These are phyloP conservation scores for Ornithoptera alexandrae DNA, from an alignment of 2,888 invertebrate genomes.

Conservation along the genomic window DNA sequence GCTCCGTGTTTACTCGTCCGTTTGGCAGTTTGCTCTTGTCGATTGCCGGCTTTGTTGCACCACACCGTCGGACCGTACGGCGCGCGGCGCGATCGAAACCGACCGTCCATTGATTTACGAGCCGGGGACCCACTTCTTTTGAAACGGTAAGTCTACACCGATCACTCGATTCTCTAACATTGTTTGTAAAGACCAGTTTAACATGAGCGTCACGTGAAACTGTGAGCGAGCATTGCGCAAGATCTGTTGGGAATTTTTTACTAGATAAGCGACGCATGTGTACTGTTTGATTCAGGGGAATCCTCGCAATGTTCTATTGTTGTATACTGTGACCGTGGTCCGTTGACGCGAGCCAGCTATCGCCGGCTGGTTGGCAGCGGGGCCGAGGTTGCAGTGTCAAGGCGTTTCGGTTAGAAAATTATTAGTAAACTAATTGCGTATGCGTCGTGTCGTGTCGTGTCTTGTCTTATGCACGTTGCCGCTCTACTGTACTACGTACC, in stretches of 20 bases:
- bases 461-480: conserved; percentile 28
- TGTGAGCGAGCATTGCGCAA: conserved; percentile 22
- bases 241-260: conserved; percentile 31
- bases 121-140: conserved; percentile 51
- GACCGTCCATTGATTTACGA: conserved; percentile 60
- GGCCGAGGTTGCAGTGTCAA: conserved; percentile 67
- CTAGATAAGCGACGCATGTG: conserved; percentile 30
- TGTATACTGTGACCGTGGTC: conserved; percentile 57
- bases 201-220: conserved; percentile 13
- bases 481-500: conserved; percentile 5
- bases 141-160: conserved; percentile 59
- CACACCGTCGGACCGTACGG: conserved; percentile 51
- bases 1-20: conserved; percentile 60
- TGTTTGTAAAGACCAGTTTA: conserved; percentile 37
- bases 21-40: conserved; percentile 55
- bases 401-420: conserved; percentile 48
- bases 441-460: conserved; percentile 32
- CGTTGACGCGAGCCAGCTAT: conserved; percentile 61
- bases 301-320: conserved; percentile 54
- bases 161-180: conserved; percentile 41
- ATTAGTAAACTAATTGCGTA: conserved; percentile 42
- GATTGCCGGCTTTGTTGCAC: conserved; percentile 54
- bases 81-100: conserved; percentile 53
- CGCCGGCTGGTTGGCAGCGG: conserved; percentile 45
- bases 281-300: conserved; percentile 54